Evolutionary conservation across 2,113 vertebrate genomes (phyloP).

Genomic region (Caranx ignobilis): DNA sequence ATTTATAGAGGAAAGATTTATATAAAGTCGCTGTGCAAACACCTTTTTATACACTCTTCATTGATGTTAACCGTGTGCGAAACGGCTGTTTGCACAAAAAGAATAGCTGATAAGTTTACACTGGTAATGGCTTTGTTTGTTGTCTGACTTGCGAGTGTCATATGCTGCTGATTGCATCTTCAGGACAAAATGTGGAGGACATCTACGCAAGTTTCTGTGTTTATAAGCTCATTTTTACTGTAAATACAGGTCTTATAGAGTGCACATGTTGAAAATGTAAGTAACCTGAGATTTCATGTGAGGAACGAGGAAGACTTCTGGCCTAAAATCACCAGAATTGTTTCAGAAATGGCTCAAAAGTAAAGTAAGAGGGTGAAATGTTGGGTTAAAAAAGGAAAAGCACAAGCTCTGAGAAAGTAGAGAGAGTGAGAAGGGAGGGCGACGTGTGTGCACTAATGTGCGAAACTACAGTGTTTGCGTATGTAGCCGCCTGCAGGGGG

Average conservation of each 20-base stretch:
- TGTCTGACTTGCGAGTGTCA: neutral
- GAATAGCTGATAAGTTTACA: neutral
- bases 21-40: constrained; percentile 21
- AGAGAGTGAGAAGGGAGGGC: no score
- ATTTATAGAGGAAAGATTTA: constrained; percentile 21
- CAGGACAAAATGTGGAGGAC: neutral
- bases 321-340: neutral
- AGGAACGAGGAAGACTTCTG: neutral
- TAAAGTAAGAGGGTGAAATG: neutral
- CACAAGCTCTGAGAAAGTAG: no score
- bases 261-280: neutral
- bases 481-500: no score
- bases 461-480: no score
- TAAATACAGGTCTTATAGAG: neutral
- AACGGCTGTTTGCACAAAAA: constrained; percentile 14
- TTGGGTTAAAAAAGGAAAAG: no score
- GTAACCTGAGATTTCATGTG: neutral
- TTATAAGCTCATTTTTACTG: neutral
- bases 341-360: neutral
- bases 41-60: constrained; percentile 1
- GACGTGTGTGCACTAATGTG: no score
- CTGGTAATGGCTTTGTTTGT: neutral
- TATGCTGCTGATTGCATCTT: neutral
- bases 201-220: neutral
- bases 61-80: neutral